A percentile compares a stretch with the other conserved stretches of the same genome.
These are phyloP conservation scores for Epinephelus awoara DNA, from an alignment of 2,797 vertebrate species.

Conservation along the genomic window DNA sequence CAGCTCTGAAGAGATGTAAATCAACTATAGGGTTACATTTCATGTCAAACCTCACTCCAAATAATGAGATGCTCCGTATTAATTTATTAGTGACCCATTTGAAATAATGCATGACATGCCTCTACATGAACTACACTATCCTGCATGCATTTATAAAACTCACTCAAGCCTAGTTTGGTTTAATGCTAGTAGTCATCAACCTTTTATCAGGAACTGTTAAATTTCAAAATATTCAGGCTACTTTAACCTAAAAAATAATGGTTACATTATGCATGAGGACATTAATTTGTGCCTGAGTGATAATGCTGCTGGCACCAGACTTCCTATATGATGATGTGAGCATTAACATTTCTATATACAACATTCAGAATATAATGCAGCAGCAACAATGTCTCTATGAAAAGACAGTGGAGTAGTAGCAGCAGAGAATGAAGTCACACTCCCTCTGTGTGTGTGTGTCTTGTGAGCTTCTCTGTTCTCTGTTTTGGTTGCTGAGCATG, in stretches of 20 bases:
- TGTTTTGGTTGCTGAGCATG: too few relatives aligned
- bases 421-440: too few relatives aligned
- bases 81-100: slow-evolving; percentile 28
- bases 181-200: slow-evolving; percentile 13
- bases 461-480: too few relatives aligned
- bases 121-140: slow-evolving; percentile 9
- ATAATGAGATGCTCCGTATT: slow-evolving; percentile 12
- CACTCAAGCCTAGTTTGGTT: slow-evolving; percentile 7
- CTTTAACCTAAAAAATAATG: slow-evolving; percentile 16
- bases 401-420: too few relatives aligned
- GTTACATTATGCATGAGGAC: slow-evolving; percentile 20
- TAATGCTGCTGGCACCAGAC: slow-evolving; percentile 9
- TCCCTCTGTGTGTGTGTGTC: too few relatives aligned
- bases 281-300: slow-evolving; percentile 19
- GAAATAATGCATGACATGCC: slow-evolving; percentile 34
- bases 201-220: slow-evolving; percentile 12
- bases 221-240: slow-evolving; percentile 2
- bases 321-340: background rate
- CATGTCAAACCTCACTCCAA: slow-evolving; percentile 23
- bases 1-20: slow-evolving; percentile 6
- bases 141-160: slow-evolving; percentile 31
- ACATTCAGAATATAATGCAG: too few relatives aligned
- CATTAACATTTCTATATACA: background rate
- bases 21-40: slow-evolving; percentile 8
- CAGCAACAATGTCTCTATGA: too few relatives aligned